Evolutionary conservation across 2,888 invertebrate genomes (phyloP), one percentile per base, ranked within the genome.

Genomic region (Himalopsyche japonica): DNA sequence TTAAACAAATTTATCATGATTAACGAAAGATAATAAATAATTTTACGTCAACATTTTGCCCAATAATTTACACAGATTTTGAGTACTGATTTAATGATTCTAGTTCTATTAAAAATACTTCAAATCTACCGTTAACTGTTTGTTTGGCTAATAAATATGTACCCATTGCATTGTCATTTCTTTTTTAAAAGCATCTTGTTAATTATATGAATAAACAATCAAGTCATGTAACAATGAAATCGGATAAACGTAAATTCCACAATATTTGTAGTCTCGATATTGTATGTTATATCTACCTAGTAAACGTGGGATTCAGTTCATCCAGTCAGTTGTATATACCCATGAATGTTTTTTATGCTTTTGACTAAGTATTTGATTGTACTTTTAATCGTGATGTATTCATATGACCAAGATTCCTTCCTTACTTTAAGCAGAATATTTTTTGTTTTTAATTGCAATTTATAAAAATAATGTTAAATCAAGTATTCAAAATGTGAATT

Each of bases 401-500:
- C 70, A 70, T 70, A 30, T 70, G 70, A 70, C 70, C 70, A 70
- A 70, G 70, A 70, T 30, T 70, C 70, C 70, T 70, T 70, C 70
- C 70, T 70, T 70, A 70, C 15, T 27, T 70, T 70, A 70, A 70
- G 70, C 70, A 70, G 70, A 70, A 70, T 30, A 70, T 70, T 70
- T 12, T 70, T 70, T 70, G 70, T 70, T 70, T 70, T 70, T 70
- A 70, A 70, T 70, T 70, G 70, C 70, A 70, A 70, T 70, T 70
- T 70, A 70, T 70, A 70, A 70, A 70, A 27, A 70, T 70, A 70
- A 70, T 70, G 70, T 70, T 70, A 70, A 70, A 70, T 70, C 70
- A 70, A 70, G 70, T 70, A 70, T 70, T 70, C 70, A 70, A 70
- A 70, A 70, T 70, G 70, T 70, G 70, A 70, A 70, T 70, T 70